Conservation (phyloP, 2,797 vertebrate species). For the Microctenopoma lineatum region DNA sequence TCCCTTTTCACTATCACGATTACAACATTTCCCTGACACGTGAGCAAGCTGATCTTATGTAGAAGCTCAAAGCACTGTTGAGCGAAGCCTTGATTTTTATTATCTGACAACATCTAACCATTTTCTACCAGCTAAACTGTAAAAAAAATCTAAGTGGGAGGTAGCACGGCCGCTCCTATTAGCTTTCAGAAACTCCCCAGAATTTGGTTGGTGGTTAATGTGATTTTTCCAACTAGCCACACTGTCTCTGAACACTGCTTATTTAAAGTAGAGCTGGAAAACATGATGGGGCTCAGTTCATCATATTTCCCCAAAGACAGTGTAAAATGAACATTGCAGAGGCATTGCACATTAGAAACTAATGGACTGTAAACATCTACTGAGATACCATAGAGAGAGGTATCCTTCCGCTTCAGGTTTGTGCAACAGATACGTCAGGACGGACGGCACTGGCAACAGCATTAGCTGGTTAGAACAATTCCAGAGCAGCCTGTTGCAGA, state of each 20-base stretch:
- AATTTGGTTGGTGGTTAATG: conserved; percentile 41
- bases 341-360: conserved; percentile 22
- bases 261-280: conserved; percentile 51
- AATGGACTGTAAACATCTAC: conserved; percentile 39
- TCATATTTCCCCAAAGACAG: conserved; percentile 49
- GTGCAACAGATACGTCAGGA: conserved; percentile 64
- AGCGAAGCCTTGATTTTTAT: not conserved
- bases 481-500: conserved; percentile 58
- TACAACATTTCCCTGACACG: not conserved
- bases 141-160: conserved; percentile 50
- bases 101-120: not conserved
- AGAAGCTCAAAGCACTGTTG: not conserved
- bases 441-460: conserved; percentile 48
- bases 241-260: conserved; percentile 43
- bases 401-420: conserved; percentile 51
- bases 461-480: conserved; percentile 47
- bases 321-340: conserved; percentile 23
- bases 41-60: not conserved
- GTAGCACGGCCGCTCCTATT: conserved; percentile 30
- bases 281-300: conserved; percentile 43
- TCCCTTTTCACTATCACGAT: no score
- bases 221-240: conserved; percentile 52
- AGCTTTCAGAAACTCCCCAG: conserved; percentile 40
- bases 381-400: conserved; percentile 42
- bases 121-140: conserved; percentile 16